Base-by-base conservation (phyloP, 2,113 vertebrate genomes). In the Mobula birostris region DNA sequence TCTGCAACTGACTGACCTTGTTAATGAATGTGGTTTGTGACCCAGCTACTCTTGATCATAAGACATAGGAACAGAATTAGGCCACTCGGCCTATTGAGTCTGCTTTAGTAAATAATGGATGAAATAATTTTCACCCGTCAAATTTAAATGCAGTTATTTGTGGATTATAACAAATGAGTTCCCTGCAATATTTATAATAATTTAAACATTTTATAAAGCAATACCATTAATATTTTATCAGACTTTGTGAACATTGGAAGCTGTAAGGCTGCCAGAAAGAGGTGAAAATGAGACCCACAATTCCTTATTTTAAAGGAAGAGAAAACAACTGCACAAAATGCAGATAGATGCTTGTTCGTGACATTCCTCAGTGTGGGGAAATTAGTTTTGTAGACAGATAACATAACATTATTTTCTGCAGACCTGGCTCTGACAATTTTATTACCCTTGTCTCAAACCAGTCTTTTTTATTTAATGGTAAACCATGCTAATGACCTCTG, bases 111-210 rank as follows among this genome's bases (percentile, higher is more conserved):
- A 93, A 93, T 93, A 93, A 93, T 93, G 68, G 91, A 93, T 93
- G 91, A 93, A 93, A 68, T 93, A 93, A 93, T 93, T 93, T 93
- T 93, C 70, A 12, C 68, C 68, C 74, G 91, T 93, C 91, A 93
- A 93, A 24, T 93, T 93, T 72, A 93, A 93, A 93, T 56, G 40
- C 24, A 93, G 40, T 93, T 68, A 93, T 93, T 93, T 70, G 40
- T 74, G 40, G 91, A 93, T 93, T 93, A 93, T 93, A 68, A 93
- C 91, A 72, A 93, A 93, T 93, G 91, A 76, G 68, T 74, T 56
- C 36, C 15, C 36, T 56, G 91, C 68, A 93, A 27, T 56, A 93
- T 93, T 93, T 93, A 68, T 93, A 93, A 93, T 56, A 27, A 76
- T 93, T 93, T 74, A 11, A 93, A 27, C 1, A 17, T 74, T 87